Percentiles rank a stretch among this genome's conserved stretches.
These are phyloP conservation scores for Nasonia longicornis DNA, from an alignment of 1,140 invertebrate genomes.

Conservation along the genomic window DNA sequence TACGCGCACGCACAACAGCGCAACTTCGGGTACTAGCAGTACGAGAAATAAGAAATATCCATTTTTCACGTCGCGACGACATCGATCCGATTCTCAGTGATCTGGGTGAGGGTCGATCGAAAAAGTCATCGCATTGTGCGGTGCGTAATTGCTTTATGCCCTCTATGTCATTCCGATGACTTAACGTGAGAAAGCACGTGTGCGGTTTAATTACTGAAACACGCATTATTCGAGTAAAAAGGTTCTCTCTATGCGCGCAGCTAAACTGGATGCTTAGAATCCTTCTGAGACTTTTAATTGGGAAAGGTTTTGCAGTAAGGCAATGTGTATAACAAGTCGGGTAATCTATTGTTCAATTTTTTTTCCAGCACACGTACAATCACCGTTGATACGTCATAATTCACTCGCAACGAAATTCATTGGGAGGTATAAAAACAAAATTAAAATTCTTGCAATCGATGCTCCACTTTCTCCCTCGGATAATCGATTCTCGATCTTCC, in stretches of 20 bases:
- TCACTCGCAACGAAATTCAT: background rate
- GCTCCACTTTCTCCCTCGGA: background rate
- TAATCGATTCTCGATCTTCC: background rate
- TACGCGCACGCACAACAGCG: too few relatives aligned
- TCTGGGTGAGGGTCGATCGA: conserved; percentile 16
- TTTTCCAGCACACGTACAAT: too few relatives aligned
- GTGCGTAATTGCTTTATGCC: background rate
- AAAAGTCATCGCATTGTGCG: background rate
- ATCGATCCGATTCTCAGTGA: background rate
- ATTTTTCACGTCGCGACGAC: conserved; percentile 1
- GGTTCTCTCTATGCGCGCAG: background rate
- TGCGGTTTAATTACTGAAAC: background rate
- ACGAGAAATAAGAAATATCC: too few relatives aligned
- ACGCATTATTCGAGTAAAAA: background rate
- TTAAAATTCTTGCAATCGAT: background rate
- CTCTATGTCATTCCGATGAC: background rate
- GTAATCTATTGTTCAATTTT: too few relatives aligned
- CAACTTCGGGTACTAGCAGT: too few relatives aligned
- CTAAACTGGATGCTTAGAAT: background rate
- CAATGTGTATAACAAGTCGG: too few relatives aligned
- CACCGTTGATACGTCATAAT: too few relatives aligned
- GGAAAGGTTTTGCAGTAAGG: too few relatives aligned
- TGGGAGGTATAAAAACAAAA: background rate
- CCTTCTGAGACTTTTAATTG: background rate
- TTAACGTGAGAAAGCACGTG: background rate